A percentile compares a stretch with the other conserved stretches of the same genome.
phyloP scores from a whole-genome alignment of 2,113 vertebrate genomes.

The Percopsis transmontana region DNA sequence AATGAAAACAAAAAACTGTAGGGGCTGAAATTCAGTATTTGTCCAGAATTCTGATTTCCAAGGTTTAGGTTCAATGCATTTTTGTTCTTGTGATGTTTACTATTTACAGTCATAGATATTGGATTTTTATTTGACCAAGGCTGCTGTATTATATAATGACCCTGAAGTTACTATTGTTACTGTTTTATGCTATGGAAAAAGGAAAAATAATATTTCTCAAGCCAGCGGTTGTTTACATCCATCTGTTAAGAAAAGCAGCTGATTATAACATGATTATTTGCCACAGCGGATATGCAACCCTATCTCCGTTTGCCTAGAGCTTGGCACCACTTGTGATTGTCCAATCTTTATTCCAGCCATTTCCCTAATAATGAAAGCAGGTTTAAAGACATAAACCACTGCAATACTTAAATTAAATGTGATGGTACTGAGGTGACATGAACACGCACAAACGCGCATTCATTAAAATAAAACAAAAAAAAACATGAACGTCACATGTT shows the following conservation, averaged over 20 bases:
- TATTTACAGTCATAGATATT: constrained; percentile 51
- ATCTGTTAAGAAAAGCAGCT: constrained; percentile 29
- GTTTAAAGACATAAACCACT: neutral
- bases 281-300: constrained; percentile 15
- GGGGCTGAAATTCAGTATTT: constrained; percentile 60
- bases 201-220: constrained; percentile 19
- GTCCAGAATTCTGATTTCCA: constrained; percentile 62
- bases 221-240: constrained; percentile 31
- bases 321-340: constrained; percentile 23
- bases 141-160: constrained; percentile 32
- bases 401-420: neutral
- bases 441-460: neutral
- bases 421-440: neutral
- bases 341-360: constrained; percentile 7
- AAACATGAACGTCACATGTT: neutral
- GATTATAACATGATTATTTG: constrained; percentile 23
- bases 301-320: constrained; percentile 23
- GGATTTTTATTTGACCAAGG: constrained; percentile 31
- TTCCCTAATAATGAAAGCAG: neutral
- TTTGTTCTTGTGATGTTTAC: constrained; percentile 56
- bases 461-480: neutral
- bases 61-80: constrained; percentile 54
- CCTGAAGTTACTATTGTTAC: constrained; percentile 20
- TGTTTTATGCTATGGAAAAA: constrained; percentile 20
- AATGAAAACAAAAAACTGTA: constrained; percentile 71